Conservation (phyloP, 2,797 vertebrate species). For the Pseudopleuronectes americanus region DNA sequence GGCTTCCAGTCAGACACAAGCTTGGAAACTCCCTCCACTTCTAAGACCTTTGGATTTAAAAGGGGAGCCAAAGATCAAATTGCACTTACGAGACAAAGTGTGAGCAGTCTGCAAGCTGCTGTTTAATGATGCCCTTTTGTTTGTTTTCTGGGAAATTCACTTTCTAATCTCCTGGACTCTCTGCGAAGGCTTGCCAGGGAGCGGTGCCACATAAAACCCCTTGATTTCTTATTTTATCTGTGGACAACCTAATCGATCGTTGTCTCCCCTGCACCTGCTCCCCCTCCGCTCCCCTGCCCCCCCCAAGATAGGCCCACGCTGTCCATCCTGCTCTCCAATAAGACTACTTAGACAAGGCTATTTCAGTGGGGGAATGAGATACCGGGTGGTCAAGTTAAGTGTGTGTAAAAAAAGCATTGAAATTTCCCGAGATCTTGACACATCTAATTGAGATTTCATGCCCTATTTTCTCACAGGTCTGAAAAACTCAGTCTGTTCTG, state of each 20-base stretch:
- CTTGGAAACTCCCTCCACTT: slow-evolving; percentile 47
- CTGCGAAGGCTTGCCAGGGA: slow-evolving; percentile 69
- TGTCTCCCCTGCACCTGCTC: slow-evolving; percentile 71
- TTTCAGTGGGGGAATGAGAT: slow-evolving; percentile 69
- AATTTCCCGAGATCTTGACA: slow-evolving; percentile 77
- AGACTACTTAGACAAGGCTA: slow-evolving; percentile 71
- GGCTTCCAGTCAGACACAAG: slow-evolving; percentile 59
- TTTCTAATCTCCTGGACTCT: slow-evolving; percentile 74
- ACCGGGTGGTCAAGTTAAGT: slow-evolving; percentile 51
- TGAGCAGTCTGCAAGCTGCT: slow-evolving; percentile 43
- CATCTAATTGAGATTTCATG: slow-evolving; percentile 81
- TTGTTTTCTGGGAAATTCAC: slow-evolving; percentile 78
- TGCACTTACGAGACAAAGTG: slow-evolving; percentile 71
- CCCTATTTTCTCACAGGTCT: slow-evolving; percentile 74
- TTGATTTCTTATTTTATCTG: slow-evolving; percentile 83
- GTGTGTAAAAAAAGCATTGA: slow-evolving; percentile 48
- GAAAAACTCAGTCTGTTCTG: slow-evolving; percentile 47
- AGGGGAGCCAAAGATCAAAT: slow-evolving; percentile 69
- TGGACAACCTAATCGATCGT: slow-evolving; percentile 80
- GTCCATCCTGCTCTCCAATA: slow-evolving; percentile 72
- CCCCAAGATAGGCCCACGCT: slow-evolving; percentile 40
- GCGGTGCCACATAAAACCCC: slow-evolving; percentile 61
- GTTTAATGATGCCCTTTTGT: slow-evolving; percentile 76
- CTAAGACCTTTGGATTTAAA: slow-evolving; percentile 62
- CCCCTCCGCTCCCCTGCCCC: slow-evolving; percentile 21